These are phyloP conservation scores for Lanistes nyassanus DNA, from an alignment of 1,140 invertebrate genomes.

Conservation along the genomic window DNA sequence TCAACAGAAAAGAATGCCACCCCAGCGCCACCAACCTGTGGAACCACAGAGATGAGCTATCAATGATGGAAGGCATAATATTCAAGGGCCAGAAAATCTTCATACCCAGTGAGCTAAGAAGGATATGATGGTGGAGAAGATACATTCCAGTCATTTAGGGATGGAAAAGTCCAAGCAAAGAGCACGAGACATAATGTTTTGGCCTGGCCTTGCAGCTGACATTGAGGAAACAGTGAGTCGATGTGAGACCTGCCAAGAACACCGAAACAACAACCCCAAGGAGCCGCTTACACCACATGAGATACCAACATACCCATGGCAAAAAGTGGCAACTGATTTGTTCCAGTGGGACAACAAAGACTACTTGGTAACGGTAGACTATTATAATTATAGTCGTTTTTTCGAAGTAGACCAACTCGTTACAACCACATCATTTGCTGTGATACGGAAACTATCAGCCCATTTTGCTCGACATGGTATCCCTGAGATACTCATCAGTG, in stretches of 20 bases:
- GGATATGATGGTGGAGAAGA: constrained; percentile 8
- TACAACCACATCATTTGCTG: not conserved
- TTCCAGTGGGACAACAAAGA: too few species aligned
- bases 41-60: constrained; percentile 13
- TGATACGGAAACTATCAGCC: not conserved
- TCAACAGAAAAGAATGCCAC: constrained; percentile 3
- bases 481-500: too few species aligned
- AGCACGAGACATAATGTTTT: constrained; percentile 6
- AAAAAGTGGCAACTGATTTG: too few species aligned
- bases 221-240: not conserved
- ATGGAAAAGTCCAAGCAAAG: constrained; percentile 1
- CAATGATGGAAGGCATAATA: constrained; percentile 1
- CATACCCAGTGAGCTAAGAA: not conserved
- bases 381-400: not conserved
- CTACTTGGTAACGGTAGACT: constrained; percentile 13
- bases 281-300: constrained; percentile 2
- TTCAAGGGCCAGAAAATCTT: constrained; percentile 16
- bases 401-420: not conserved
- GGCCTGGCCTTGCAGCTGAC: constrained; percentile 2
- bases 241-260: constrained; percentile 4
- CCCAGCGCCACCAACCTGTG: not conserved
- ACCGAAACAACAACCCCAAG: too few species aligned
- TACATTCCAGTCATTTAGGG: constrained; percentile 17
- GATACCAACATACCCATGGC: constrained; percentile 2
- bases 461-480: too few species aligned